These are phyloP conservation scores for Pangasius sanitwongsei DNA, from an alignment of 2,797 vertebrate genomes.

Conservation along the genomic window DNA sequence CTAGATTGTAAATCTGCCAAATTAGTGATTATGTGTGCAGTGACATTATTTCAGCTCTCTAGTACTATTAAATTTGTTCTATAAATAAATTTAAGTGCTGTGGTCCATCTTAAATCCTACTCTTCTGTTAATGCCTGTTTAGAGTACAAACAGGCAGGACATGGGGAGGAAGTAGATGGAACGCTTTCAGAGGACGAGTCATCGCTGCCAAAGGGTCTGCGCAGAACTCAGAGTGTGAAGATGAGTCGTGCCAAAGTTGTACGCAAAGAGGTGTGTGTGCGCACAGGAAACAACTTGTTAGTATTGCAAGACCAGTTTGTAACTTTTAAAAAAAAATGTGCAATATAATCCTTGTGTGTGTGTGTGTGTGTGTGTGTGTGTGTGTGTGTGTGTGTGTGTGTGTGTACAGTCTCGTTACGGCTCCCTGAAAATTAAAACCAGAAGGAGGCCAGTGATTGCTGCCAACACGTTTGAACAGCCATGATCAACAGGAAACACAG, in stretches of 20 bases:
- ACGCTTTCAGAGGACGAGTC: constrained; percentile 81
- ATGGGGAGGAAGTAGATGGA: constrained; percentile 78
- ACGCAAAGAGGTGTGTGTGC: constrained; percentile 78
- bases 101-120: background rate
- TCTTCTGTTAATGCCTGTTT: constrained; percentile 57
- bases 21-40: background rate
- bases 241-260: constrained; percentile 77
- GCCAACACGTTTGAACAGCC: constrained; percentile 62
- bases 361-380: background rate
- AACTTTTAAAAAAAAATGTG: background rate
- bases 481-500: constrained; percentile 32
- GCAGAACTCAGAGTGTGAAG: constrained; percentile 85
- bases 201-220: constrained; percentile 76
- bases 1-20: background rate
- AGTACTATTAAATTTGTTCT: background rate
- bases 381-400: constrained; percentile 30
- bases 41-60: background rate
- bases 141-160: constrained; percentile 73
- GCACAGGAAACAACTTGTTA: background rate
- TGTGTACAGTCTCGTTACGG: constrained; percentile 78
- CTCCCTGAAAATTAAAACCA: constrained; percentile 83
- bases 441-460: constrained; percentile 80
- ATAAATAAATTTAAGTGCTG: background rate
- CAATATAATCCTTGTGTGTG: background rate
- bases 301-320: background rate